phyloP scores from a whole-genome alignment of 2,888 invertebrate genomes.

The Synergus itoensis region DNA sequence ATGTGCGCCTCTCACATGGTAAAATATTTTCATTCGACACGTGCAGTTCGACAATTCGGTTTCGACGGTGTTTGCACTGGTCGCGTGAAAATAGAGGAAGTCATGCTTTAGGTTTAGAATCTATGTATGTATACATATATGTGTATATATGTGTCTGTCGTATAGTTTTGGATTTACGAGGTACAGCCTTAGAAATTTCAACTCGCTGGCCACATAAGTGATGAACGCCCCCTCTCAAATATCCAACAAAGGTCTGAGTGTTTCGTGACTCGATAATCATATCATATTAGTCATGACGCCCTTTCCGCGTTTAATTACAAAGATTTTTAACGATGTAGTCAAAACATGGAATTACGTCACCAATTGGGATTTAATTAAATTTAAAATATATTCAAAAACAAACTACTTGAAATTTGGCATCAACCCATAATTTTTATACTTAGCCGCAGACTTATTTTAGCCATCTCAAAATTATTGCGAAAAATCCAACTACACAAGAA shows the following conservation, averaged over 20 bases:
- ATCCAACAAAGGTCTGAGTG: neutral
- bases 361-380: neutral
- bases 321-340: neutral
- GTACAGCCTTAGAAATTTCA: neutral
- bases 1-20: conserved; percentile 16
- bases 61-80: neutral
- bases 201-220: neutral
- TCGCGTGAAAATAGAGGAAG: conserved; percentile 8
- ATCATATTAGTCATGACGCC: neutral
- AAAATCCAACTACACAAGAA: neutral
- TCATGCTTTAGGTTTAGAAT: neutral
- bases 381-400: neutral
- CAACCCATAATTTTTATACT: neutral
- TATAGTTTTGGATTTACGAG: neutral
- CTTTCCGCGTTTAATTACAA: neutral
- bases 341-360: neutral
- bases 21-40: conserved; percentile 24
- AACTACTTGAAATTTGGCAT: neutral
- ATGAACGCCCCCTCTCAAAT: neutral
- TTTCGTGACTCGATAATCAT: neutral
- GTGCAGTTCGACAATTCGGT: neutral
- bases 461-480: neutral
- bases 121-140: neutral
- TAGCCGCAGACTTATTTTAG: neutral
- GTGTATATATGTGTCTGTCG: neutral